phyloP scores from a whole-genome alignment of 2,888 invertebrate genomes.

The Nomada flava region DNA sequence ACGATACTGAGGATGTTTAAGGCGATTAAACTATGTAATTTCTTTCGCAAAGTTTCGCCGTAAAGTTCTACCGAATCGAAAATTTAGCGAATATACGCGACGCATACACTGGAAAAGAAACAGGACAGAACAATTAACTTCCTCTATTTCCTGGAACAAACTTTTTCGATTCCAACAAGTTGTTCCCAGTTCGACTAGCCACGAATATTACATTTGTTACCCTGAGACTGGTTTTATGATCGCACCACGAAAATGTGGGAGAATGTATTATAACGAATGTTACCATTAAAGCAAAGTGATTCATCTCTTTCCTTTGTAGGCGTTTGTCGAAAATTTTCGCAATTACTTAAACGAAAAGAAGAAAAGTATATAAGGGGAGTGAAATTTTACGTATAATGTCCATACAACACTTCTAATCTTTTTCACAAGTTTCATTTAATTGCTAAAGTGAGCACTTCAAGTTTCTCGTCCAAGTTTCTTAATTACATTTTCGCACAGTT shows the following conservation, averaged over 20 bases:
- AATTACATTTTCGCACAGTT: slow-evolving; percentile 2
- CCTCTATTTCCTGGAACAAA: slow-evolving; percentile 17
- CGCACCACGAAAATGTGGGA: not conserved
- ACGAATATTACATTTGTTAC: slow-evolving; percentile 24
- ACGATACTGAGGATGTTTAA: too few species aligned
- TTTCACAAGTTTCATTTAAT: not conserved
- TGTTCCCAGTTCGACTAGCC: not conserved
- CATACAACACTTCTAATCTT: too few species aligned
- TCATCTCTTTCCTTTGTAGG: too few species aligned
- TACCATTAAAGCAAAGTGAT: too few species aligned
- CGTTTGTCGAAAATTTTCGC: too few species aligned
- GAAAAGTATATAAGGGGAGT: too few species aligned
- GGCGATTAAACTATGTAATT: not conserved
- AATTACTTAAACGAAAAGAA: too few species aligned
- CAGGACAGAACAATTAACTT: slow-evolving; percentile 39
- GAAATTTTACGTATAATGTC: too few species aligned
- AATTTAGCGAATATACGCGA: not conserved
- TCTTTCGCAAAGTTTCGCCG: not conserved
- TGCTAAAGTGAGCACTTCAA: not conserved
- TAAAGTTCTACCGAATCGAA: slow-evolving; percentile 1
- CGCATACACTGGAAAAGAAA: slow-evolving; percentile 12
- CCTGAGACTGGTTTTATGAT: slow-evolving; percentile 14
- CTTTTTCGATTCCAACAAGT: slow-evolving; percentile 35
- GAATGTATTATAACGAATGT: not conserved
- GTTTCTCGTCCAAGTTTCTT: not conserved